Evolutionary conservation across 2,888 invertebrate species (phyloP).

Genomic region (Cheilosia variabilis): DNA sequence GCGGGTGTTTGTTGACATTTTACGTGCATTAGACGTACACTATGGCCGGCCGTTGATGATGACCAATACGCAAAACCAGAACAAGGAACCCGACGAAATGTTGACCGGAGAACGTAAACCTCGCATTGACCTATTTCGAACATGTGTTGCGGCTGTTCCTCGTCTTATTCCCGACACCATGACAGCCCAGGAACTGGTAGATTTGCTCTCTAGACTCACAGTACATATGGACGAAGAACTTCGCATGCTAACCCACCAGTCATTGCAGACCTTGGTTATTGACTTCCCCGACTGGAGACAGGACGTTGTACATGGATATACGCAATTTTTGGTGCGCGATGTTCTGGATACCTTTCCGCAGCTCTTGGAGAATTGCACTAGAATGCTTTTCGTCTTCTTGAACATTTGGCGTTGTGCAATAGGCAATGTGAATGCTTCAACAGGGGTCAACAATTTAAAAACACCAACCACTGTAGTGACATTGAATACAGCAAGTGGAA

Average conservation of each 20-base stretch:
- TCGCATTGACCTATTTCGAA: conserved; percentile 98
- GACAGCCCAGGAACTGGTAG: conserved; percentile 96
- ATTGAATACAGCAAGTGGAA: conserved; percentile 76
- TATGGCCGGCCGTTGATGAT: conserved; percentile 98
- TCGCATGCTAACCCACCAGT: conserved; percentile 95
- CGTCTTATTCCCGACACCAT: conserved; percentile 98
- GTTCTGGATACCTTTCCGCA: conserved; percentile 86
- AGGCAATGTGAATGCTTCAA: conserved; percentile 77
- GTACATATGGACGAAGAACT: conserved; percentile 99
- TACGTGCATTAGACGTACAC: conserved; percentile 96
- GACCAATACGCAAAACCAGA: conserved; percentile 97
- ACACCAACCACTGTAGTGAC: conserved; percentile 73
- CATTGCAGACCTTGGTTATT: conserved; percentile 96
- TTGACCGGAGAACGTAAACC: conserved; percentile 98
- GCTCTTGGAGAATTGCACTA: conserved; percentile 95
- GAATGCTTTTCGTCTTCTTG: conserved; percentile 95
- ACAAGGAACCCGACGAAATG: conserved; percentile 96
- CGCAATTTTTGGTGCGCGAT: conserved; percentile 97
- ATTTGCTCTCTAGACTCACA: conserved; percentile 95
- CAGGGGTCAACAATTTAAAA: conserved; percentile 76
- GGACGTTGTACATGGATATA: conserved; percentile 96
- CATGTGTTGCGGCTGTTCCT: conserved; percentile 99
- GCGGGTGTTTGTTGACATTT: conserved; percentile 97
- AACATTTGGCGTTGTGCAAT: conserved; percentile 96
- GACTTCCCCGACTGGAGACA: conserved; percentile 99